Evolutionary conservation across 1,140 invertebrate genomes (phyloP).

Genomic region (Trachymyrmex septentrionalis): DNA sequence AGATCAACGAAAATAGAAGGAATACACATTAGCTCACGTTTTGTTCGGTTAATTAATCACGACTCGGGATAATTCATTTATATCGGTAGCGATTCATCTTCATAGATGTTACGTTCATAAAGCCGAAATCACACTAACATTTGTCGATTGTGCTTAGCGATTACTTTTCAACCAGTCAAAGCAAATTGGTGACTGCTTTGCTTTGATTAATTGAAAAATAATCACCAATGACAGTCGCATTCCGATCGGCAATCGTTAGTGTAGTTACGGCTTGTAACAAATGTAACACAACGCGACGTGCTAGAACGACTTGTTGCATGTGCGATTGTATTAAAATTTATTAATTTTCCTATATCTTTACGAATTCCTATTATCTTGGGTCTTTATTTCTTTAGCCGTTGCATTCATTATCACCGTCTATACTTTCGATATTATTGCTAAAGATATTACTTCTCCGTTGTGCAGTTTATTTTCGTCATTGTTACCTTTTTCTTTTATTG

Average conservation of each 20-base stretch:
- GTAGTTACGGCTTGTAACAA: neutral
- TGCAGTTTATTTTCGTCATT: neutral
- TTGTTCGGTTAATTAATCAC: conserved; percentile 37
- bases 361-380: neutral
- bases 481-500: neutral
- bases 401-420: neutral
- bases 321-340: conserved; percentile 43
- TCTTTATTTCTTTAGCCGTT: neutral
- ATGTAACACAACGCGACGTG: conserved; percentile 17
- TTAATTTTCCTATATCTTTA: conserved; percentile 53
- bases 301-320: conserved; percentile 50
- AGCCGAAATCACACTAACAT: no score
- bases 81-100: conserved; percentile 26
- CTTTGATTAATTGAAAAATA: no score
- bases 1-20: conserved; percentile 15
- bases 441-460: neutral
- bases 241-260: no score
- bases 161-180: no score
- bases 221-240: no score
- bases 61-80: neutral
- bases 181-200: no score
- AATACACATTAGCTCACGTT: neutral
- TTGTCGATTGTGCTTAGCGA: no score
- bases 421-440: neutral
- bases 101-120: neutral